Base-by-base conservation (phyloP, 2,888 invertebrate species). In the Philaethria dido region DNA sequence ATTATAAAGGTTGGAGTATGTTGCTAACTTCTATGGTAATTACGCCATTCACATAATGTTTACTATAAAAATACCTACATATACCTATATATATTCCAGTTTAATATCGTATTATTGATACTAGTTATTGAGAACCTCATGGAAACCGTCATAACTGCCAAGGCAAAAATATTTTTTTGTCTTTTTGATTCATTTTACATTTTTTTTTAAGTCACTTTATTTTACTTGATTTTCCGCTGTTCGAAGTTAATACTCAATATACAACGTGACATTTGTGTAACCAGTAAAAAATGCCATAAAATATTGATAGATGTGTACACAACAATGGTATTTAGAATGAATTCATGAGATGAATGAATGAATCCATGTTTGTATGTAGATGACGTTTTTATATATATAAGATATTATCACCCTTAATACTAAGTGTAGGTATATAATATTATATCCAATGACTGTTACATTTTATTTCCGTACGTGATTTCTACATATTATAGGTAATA, bases 11-110 rank as follows among this genome's bases (percentile, higher is more conserved):
- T 39, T 36, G 22, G 36, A 48, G 48, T 33, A 48, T 39, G 9
- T 48, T 64, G 48, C 25, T 42, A 39, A 48, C 47, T 39, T 55
- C 45, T 48, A 57, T 57, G 47, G 22, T 64, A 57, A 64, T 55
- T 57, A 48, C 14, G 14, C 14, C 13, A 57, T 64, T 57, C n/a
- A 48, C 57, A 64, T 64, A 57, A 64, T 57, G 64, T 64, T 57
- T 57, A 14, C 25, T 57, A 42, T 42, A 42, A 20, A 4, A 42
- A 2, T 57, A 42, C n/a, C 3, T 25, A 36, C 3, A 3, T 47
- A 36, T 36, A 36, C 20, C 13, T 47, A 47, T 20, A 25, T 16
- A 11, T 29, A 33, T 11, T 4, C 48, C 14, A 16, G 44, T 44
- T 44, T 44, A 44, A 16, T 16, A 1, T 44, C 8, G 16, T 44